Base-by-base conservation (phyloP, 1,140 invertebrate species). In the Drosophila prosaltans region DNA sequence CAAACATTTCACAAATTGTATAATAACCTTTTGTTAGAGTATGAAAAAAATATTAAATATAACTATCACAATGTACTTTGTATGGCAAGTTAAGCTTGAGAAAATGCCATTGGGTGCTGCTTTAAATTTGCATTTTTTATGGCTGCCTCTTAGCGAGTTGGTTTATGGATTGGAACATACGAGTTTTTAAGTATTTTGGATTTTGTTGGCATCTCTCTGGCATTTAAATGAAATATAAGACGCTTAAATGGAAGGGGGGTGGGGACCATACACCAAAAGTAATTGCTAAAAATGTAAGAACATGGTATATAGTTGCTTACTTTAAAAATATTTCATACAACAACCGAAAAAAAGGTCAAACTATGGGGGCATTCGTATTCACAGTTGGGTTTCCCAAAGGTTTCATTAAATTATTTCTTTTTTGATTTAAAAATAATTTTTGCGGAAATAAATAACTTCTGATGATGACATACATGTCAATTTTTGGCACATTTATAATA, bases 121-220 rank as follows among this genome's bases (percentile, higher is more conserved):
- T 65, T 77, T 83, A 73, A 78, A 86, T 69, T 69, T 65, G 24
- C 57, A 68, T 69, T 73, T 72, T 80, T 68, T 74, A 74, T 68
- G 55, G 21, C 43, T 39, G 8, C 10, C 63, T 21, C 40, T 75
- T 74, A 63, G 71, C 61, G 69, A 51, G 55, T 60, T 65, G 61
- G 40, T 66, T 65, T 51, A 64, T 57, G 24, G 45, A 51, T 45
- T 67, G 48, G 59, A 72, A 77, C 66, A 65, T 75, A 65, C 28
- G 28, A 51, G 57, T 59, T 71, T 74, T 74, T 2, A 39, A 54
- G 28, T 72, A 51, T 61, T 58, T 67, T 66, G 54, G 28, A 61
- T 58, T 21, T 30, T 39, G 40, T 51, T 65, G 59, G 74, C 66
- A 57, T 51, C 21, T 24, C 43, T 57, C 48, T 68, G 72, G 72